Percentiles rank a stretch among this genome's conserved stretches.
These are phyloP conservation scores for Eupithecia centaureata DNA, from an alignment of 2,888 invertebrate genomes.

Conservation along the genomic window DNA sequence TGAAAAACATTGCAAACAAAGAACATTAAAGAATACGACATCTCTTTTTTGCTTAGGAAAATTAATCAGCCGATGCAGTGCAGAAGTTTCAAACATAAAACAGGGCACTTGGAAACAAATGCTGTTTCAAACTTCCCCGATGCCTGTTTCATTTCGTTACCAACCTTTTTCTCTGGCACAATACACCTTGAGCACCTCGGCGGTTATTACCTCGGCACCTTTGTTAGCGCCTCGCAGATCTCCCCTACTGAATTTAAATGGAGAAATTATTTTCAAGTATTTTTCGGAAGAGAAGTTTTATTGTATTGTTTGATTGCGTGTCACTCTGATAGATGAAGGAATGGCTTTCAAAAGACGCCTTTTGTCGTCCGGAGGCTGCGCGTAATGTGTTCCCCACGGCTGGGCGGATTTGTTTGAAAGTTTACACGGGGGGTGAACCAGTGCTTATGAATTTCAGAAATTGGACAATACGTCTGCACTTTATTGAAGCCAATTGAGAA, in stretches of 20 bases:
- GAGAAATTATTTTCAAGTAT: conserved; percentile 83
- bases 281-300: conserved; percentile 82
- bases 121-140: conserved; percentile 58
- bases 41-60: conserved; percentile 35
- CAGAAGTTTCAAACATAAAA: conserved; percentile 44
- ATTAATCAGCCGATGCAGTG: conserved; percentile 47
- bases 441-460: conserved; percentile 19
- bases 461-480: conserved; percentile 21
- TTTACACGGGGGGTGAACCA: conserved; percentile 56
- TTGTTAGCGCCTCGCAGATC: conserved; percentile 69
- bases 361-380: conserved; percentile 68
- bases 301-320: conserved; percentile 84
- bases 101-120: conserved; percentile 58
- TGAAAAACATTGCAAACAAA: conserved; percentile 17
- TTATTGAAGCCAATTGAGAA: conserved; percentile 2
- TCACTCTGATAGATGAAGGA: conserved; percentile 81
- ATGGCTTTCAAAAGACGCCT: conserved; percentile 72
- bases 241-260: conserved; percentile 82
- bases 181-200: conserved; percentile 66
- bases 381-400: conserved; percentile 68
- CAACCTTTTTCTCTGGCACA: conserved; percentile 68
- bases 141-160: conserved; percentile 64
- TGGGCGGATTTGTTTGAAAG: conserved; percentile 80
- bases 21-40: conserved; percentile 25
- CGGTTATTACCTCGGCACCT: conserved; percentile 73